Evolutionary conservation across 2,113 vertebrate species (phyloP).

Genomic region (Corythaixoides concolor): DNA sequence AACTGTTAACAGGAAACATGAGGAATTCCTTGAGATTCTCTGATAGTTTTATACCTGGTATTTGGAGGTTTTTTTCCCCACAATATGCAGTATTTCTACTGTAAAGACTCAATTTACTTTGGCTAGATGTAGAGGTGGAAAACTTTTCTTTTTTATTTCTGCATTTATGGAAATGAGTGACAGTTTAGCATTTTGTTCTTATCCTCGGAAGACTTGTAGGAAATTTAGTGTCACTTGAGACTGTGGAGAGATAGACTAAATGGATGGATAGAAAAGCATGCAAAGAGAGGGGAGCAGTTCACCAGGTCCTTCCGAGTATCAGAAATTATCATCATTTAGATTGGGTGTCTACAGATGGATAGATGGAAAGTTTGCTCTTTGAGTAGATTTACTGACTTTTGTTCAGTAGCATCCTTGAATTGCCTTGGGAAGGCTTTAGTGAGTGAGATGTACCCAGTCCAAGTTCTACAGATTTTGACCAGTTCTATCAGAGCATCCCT

Average conservation of each 20-base stretch:
- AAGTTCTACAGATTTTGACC: not conserved
- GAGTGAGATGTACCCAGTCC: not conserved
- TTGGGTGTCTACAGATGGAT: rapidly evolving
- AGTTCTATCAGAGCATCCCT: not conserved
- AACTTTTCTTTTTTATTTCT: not conserved
- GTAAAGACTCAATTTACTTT: not conserved
- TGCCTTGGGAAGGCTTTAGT: not conserved
- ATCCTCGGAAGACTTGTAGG: not conserved
- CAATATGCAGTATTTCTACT: not conserved
- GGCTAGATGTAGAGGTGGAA: not conserved
- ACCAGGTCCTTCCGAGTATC: not conserved
- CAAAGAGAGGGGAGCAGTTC: not conserved
- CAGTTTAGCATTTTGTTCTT: not conserved
- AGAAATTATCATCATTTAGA: not conserved
- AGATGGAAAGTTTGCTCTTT: not conserved
- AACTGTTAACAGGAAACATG: not conserved
- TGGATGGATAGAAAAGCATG: not conserved
- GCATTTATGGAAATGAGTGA: not conserved
- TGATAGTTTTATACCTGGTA: not conserved
- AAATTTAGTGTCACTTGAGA: not conserved
- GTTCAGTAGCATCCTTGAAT: not conserved
- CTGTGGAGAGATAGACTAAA: not conserved
- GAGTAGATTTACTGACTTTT: not conserved
- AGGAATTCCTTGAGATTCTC: not conserved
- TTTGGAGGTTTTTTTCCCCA: not conserved